A percentile compares a stretch with the other conserved stretches of the same genome.
phyloP scores from a whole-genome alignment of 35 echinoderm and acorn worm species.

The Lytechinus variegatus region DNA sequence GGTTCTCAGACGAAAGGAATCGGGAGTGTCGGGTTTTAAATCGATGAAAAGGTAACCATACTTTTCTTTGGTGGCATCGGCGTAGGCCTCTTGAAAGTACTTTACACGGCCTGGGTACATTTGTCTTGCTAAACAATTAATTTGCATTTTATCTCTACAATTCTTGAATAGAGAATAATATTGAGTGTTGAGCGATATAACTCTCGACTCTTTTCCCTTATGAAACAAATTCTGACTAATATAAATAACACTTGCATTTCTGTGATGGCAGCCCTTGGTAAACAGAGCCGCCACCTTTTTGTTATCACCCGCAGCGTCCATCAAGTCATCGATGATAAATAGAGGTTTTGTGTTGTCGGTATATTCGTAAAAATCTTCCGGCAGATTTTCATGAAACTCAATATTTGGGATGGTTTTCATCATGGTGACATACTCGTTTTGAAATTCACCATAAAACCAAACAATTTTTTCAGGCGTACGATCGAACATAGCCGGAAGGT shows the following conservation, averaged over 20 bases:
- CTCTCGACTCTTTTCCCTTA: slow-evolving; percentile 63
- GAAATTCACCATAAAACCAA: neutral
- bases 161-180: slow-evolving; percentile 85
- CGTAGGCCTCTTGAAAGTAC: slow-evolving; percentile 68
- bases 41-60: slow-evolving; percentile 74
- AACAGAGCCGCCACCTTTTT: slow-evolving; percentile 55
- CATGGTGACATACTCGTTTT: slow-evolving; percentile 53
- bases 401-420: slow-evolving; percentile 42
- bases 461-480: neutral
- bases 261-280: slow-evolving; percentile 73
- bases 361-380: slow-evolving; percentile 40
- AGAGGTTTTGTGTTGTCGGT: slow-evolving; percentile 46
- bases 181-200: slow-evolving; percentile 75
- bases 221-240: slow-evolving; percentile 75
- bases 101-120: slow-evolving; percentile 61
- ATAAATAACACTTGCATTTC: slow-evolving; percentile 66
- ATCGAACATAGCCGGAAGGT: slow-evolving; percentile 6
- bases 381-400: slow-evolving; percentile 70
- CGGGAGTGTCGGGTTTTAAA: slow-evolving; percentile 63
- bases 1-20: neutral
- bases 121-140: slow-evolving; percentile 67
- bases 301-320: slow-evolving; percentile 52
- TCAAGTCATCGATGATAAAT: slow-evolving; percentile 73
- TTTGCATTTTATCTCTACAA: slow-evolving; percentile 71
- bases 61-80: slow-evolving; percentile 56